These are phyloP conservation scores for Leucopsar rothschildi DNA, from an alignment of 2,113 vertebrate genomes.

Conservation along the genomic window DNA sequence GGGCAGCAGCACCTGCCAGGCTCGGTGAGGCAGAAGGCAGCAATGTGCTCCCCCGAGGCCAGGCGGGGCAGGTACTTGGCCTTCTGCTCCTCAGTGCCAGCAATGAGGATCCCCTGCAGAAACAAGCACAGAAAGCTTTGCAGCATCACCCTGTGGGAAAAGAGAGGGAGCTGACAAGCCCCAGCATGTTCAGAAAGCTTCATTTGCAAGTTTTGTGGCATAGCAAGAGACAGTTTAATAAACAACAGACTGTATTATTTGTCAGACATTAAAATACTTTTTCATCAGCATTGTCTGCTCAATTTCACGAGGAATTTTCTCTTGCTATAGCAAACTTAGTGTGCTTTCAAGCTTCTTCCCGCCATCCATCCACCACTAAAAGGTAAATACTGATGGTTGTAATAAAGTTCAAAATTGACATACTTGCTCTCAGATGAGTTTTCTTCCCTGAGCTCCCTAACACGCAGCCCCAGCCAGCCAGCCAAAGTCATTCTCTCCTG, in stretches of 20 bases:
- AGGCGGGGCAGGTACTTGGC: constrained; percentile 89
- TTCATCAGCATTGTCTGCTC: not conserved
- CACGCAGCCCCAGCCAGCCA: not conserved
- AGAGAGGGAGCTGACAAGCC: not conserved
- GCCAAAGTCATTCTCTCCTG: not conserved
- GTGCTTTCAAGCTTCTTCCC: not conserved
- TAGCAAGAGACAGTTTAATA: not conserved
- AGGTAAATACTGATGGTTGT: not conserved
- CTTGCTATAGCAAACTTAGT: not conserved
- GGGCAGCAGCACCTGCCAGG: constrained; percentile 81
- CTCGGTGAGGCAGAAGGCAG: constrained; percentile 96
- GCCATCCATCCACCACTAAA: not conserved
- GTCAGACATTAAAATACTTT: not conserved
- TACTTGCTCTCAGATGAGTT: not conserved
- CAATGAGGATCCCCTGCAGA: constrained; percentile 89
- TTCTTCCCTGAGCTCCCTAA: not conserved
- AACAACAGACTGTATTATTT: not conserved
- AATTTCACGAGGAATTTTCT: not conserved
- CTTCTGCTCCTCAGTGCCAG: constrained; percentile 92
- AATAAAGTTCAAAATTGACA: not conserved
- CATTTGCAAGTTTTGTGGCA: not conserved
- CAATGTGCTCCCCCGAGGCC: constrained; percentile 88
- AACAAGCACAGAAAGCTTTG: not conserved
- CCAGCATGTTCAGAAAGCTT: not conserved
- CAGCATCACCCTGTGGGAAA: not conserved